These are phyloP conservation scores for Musca vetustissima DNA, from an alignment of 1,140 invertebrate genomes.

Conservation along the genomic window DNA sequence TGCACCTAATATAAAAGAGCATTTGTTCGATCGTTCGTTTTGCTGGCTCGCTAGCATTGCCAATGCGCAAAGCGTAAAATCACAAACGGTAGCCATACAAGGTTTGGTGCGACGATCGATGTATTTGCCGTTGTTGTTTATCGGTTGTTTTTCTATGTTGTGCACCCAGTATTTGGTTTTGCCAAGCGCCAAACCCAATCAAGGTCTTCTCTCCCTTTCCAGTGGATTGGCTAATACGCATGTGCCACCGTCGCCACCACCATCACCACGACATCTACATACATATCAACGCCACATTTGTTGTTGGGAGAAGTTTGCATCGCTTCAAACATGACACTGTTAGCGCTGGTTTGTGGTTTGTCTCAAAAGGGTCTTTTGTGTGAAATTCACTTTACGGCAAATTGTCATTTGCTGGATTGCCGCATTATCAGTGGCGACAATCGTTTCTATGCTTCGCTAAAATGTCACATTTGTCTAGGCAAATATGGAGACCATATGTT, in stretches of 20 bases:
- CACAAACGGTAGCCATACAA: constrained; percentile 3
- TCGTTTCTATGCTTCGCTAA: constrained; percentile 35
- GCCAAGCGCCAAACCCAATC: constrained; percentile 16
- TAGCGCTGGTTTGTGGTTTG: neutral
- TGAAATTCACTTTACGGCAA: constrained; percentile 25
- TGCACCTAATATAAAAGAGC: neutral
- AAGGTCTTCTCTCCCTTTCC: neutral
- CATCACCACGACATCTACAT: too few species aligned
- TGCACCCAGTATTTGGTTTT: too few species aligned
- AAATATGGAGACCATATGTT: constrained; percentile 43
- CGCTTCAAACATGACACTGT: too few species aligned
- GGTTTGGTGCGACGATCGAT: too few species aligned
- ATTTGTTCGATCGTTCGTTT: too few species aligned
- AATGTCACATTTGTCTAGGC: constrained; percentile 54
- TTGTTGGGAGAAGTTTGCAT: too few species aligned
- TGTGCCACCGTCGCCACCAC: neutral
- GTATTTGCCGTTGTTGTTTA: neutral
- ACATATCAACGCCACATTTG: too few species aligned
- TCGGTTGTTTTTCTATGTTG: neutral
- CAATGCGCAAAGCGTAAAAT: neutral
- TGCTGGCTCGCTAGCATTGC: too few species aligned
- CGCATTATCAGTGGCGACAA: constrained; percentile 31
- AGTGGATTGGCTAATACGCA: too few species aligned
- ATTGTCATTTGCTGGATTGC: constrained; percentile 30
- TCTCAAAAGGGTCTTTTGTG: neutral